These are phyloP conservation scores for Etia nguti DNA, from an alignment of 2,113 vertebrate species.

Conservation along the genomic window DNA sequence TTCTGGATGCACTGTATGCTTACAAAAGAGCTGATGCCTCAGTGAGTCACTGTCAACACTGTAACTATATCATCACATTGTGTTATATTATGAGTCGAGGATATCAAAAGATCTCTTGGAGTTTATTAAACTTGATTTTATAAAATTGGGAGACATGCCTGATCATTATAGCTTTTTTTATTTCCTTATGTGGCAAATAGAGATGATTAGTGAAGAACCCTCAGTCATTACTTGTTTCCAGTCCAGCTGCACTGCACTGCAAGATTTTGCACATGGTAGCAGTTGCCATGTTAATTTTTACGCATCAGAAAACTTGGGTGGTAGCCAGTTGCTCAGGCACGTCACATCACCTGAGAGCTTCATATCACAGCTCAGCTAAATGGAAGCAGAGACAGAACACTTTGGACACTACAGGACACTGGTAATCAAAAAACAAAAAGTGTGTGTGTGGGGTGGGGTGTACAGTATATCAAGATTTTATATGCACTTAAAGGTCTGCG, in stretches of 20 bases:
- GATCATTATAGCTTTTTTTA: neutral
- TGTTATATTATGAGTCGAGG: neutral
- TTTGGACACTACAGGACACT: neutral
- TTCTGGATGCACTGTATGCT: neutral
- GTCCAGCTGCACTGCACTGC: neutral
- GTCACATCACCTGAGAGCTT: constrained; percentile 29
- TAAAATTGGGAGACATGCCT: neutral
- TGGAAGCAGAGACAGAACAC: neutral
- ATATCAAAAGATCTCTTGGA: neutral
- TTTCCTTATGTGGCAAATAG: neutral
- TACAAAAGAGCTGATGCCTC: neutral
- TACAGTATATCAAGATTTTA: neutral
- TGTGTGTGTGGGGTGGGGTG: neutral
- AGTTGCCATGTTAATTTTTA: constrained; percentile 55
- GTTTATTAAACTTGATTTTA: neutral
- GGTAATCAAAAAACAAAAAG: neutral
- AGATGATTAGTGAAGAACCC: neutral
- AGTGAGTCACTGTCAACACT: neutral
- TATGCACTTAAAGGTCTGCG: neutral
- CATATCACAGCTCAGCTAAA: constrained; percentile 2
- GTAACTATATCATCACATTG: neutral
- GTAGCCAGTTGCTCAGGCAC: constrained; percentile 25
- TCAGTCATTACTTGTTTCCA: constrained; percentile 1
- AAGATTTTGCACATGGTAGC: constrained; percentile 26
- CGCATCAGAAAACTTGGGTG: constrained; percentile 37